Conservation (phyloP, 2,888 invertebrate species). For the Pimpla rufipes region DNA sequence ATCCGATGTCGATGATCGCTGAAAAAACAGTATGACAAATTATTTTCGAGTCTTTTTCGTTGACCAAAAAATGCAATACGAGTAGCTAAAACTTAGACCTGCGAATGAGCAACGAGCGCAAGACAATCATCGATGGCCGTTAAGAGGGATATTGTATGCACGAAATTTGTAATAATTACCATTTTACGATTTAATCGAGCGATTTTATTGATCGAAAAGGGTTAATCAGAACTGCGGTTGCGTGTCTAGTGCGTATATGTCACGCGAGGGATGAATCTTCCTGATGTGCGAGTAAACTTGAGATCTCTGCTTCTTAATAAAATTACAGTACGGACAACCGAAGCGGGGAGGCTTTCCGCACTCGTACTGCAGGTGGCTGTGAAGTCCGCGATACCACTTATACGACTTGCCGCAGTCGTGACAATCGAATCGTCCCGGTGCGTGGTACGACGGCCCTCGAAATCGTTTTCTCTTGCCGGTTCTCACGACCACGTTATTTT, state of each 20-base stretch:
- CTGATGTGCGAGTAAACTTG: constrained; percentile 43
- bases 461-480: constrained; percentile 13
- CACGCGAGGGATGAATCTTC: constrained; percentile 13
- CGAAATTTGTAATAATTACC: not conserved
- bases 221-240: constrained; percentile 11
- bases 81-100: not conserved
- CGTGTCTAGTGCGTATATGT: constrained; percentile 39
- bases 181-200: constrained; percentile 4
- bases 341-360: constrained; percentile 85
- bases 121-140: not conserved
- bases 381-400: constrained; percentile 84
- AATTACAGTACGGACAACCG: constrained; percentile 83
- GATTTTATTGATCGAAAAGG: not conserved
- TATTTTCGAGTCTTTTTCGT: constrained; percentile 4
- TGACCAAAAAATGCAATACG: not conserved
- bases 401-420: constrained; percentile 77
- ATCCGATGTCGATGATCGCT: constrained; percentile 8
- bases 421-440: constrained; percentile 76
- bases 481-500: constrained; percentile 30
- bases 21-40: constrained; percentile 35
- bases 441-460: constrained; percentile 33
- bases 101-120: not conserved
- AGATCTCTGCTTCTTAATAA: constrained; percentile 21
- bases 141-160: not conserved
- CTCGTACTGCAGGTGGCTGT: constrained; percentile 85